phyloP scores from a whole-genome alignment of 2,113 vertebrate genomes.

The Corythornis madagascariensis region DNA sequence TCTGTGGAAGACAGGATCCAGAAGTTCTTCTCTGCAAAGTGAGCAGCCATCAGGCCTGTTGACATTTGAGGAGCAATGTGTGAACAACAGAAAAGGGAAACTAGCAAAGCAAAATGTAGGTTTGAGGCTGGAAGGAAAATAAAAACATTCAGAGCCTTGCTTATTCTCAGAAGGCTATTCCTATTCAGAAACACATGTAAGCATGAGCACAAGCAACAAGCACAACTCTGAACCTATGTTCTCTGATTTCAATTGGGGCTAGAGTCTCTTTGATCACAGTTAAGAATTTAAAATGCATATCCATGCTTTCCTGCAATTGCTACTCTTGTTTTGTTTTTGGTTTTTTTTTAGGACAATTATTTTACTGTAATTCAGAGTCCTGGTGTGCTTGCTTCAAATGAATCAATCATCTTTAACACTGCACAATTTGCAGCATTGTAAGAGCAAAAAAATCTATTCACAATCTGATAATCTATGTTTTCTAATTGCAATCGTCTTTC shows the following conservation, averaged over 20 bases:
- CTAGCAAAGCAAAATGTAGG: neutral
- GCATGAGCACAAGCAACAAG: neutral
- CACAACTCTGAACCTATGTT: neutral
- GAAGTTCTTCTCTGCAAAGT: neutral
- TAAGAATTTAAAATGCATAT: neutral
- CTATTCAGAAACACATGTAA: neutral
- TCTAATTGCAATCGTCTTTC: neutral
- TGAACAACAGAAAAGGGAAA: neutral
- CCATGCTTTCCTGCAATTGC: neutral
- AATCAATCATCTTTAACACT: neutral
- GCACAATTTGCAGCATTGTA: neutral
- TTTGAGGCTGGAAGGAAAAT: neutral
- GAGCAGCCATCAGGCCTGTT: neutral
- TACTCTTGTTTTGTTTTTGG: neutral
- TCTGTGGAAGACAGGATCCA: neutral
- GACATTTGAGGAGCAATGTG: neutral
- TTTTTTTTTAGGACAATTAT: neutral
- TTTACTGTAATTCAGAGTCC: neutral
- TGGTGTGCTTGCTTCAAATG: neutral
- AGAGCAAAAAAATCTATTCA: neutral
- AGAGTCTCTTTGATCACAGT: neutral
- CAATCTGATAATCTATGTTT: neutral
- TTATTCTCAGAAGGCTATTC: neutral
- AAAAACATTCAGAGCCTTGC: neutral
- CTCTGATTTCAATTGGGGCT: neutral